Base-by-base conservation (phyloP, 2,888 invertebrate species). In the Drosophila glabriapex region DNA sequence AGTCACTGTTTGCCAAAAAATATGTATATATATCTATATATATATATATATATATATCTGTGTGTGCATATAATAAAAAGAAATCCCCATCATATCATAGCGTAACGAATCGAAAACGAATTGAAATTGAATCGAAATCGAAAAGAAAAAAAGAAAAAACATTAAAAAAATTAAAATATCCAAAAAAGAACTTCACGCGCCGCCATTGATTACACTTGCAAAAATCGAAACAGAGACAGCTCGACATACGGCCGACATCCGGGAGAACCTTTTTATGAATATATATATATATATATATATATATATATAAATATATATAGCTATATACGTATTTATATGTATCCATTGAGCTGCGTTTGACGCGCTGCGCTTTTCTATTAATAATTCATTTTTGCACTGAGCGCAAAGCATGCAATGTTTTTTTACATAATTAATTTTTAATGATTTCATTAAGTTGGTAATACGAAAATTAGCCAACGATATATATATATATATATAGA, bases 371-470 rank as follows among this genome's bases (percentile, higher is more conserved):
- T 22, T 68, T 60, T 49, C 68, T 59, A 85, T 85, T 78, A 87
- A 89, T 84, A 85, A 89, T 89, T 89, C 82, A 86, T 78, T 86
- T 79, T 86, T 81, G 78, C 81, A 63, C 71, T 62, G 73, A 63
- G 66, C 82, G 80, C 61, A 70, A 59, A 80, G 72, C 65, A 72
- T 86, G 89, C 84, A 76, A 76, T 4, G n/a, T 37, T 12, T 55
- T 77, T 80, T 58, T 55, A 55, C 41, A 22, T 28, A 58, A 59
- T 52, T 33, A 35, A 68, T 55, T 69, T 66, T 76, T 56, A 56
- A 28, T 56, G 56, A 39, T 41, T 70, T 67, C 73, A 86, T 86
- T 77, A 84, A 73, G 65, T 81, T 73, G 68, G 61, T 52, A 50
- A 43, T 56, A 65, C 58, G 61, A 50, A 69, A 83, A 79, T 64